Evolutionary conservation across 2,888 invertebrate species (phyloP), one percentile per base, ranked within the genome.

Genomic region (Orgyia antiqua): DNA sequence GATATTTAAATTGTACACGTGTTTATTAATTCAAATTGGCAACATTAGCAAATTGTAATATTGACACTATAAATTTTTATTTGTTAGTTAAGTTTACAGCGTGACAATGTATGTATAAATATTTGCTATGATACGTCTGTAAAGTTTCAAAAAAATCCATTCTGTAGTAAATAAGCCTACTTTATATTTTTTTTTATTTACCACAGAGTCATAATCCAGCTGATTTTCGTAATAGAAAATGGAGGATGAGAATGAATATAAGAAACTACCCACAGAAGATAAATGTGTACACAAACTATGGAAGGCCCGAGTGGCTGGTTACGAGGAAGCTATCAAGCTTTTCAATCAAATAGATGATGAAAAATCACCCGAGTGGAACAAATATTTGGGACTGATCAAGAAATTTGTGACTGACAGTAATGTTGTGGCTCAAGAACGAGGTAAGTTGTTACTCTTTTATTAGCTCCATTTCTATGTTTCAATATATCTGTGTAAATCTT

Each of bases 351-450:
- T 95, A 50, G 94, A 93, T 60, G 96, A 97, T 82, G 97, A 97
- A 65, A 98, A 98, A 69, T 94, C 96, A 20, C 92, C 95, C 0
- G 98, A 98, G 69, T 98, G 97, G 91, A 92, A 90, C 54, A 97
- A 96, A 77, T 99, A 93, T 77, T 80, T 95, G 7, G 95, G 95
- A 5, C 84, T 97, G 25, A 91, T 99, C 18, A 97, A 97, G 71
- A 98, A 98, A 76, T 97, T 98, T 89, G 97, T 97, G 0, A 87
- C 90, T 0, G 98, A 99, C 69, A 94, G 93, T 56, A 98, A 99
- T 92, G 98, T 93, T 9, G 91, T 95, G 39, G 97, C 98, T 1
- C 98, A 98, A 69, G 98, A 99, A 67, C 98, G 95, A 86, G 98
- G 96, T 86, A 43, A 45, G 59, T 48, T 3, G 13, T 23, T 17